Evolutionary conservation across 2,113 vertebrate species (phyloP).

Genomic region (Oplegnathus fasciatus): DNA sequence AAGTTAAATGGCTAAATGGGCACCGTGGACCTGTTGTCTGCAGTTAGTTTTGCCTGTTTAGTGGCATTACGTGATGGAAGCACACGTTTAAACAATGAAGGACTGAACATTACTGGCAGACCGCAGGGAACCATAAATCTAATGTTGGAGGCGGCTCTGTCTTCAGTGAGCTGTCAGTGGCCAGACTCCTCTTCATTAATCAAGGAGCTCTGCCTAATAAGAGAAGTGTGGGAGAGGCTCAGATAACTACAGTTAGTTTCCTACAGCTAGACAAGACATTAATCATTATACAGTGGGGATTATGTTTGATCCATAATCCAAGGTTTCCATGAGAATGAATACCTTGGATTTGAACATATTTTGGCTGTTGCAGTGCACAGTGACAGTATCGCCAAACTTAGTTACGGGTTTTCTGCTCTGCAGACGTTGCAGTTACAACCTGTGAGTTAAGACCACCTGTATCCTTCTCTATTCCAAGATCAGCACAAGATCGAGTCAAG

Average conservation of each 20-base stretch:
- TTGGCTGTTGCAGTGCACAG: background rate
- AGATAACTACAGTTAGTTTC: constrained; percentile 27
- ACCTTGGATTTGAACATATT: background rate
- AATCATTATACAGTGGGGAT: constrained; percentile 20
- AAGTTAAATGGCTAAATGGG: constrained; percentile 64
- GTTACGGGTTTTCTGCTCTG: background rate
- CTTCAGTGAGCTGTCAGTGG: constrained; percentile 72
- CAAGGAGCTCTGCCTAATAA: constrained; percentile 59
- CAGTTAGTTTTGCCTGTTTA: constrained; percentile 44
- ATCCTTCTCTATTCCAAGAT: background rate
- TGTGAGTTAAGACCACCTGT: background rate
- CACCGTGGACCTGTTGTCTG: constrained; percentile 53
- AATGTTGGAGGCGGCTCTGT: constrained; percentile 63
- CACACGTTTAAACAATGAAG: constrained; percentile 65
- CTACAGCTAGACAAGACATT: constrained; percentile 23
- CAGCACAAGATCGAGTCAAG: background rate
- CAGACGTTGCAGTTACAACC: background rate
- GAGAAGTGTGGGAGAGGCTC: constrained; percentile 45
- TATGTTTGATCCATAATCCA: background rate
- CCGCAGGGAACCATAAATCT: constrained; percentile 76
- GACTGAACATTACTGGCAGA: constrained; percentile 67
- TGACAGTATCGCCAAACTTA: too few species aligned
- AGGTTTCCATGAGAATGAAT: background rate
- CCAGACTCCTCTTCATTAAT: constrained; percentile 79
- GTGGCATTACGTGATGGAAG: constrained; percentile 65